These are phyloP conservation scores for Helostoma temminkii DNA, from an alignment of 2,797 vertebrate genomes.

Conservation along the genomic window DNA sequence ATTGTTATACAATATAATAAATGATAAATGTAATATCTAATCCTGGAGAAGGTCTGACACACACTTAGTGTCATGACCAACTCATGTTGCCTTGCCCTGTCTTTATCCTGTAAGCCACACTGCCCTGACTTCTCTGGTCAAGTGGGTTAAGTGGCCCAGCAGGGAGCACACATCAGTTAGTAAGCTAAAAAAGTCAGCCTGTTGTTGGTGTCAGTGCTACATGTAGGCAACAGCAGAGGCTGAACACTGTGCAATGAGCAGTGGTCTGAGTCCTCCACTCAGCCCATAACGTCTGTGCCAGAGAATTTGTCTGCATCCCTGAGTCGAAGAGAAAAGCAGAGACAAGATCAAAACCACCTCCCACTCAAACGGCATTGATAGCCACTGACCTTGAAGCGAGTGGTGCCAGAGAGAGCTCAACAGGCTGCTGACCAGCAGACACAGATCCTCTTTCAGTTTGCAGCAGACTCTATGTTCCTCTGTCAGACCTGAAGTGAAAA, in stretches of 20 bases:
- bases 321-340: constrained; percentile 58
- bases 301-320: constrained; percentile 64
- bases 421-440: constrained; percentile 41
- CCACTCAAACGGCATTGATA: constrained; percentile 55
- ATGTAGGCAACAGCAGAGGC: constrained; percentile 62
- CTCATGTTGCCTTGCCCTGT: constrained; percentile 38
- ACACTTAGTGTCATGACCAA: constrained; percentile 27
- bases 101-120: constrained; percentile 46
- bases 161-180: constrained; percentile 48
- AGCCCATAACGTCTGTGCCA: constrained; percentile 38
- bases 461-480: constrained; percentile 18
- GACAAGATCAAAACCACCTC: constrained; percentile 63
- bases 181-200: constrained; percentile 43
- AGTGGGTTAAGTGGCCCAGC: constrained; percentile 70
- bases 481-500: constrained; percentile 46
- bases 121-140: constrained; percentile 54
- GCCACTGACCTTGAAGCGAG: constrained; percentile 67
- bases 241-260: constrained; percentile 57
- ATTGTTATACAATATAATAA: too few relatives aligned
- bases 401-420: constrained; percentile 38
- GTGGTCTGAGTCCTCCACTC: constrained; percentile 59
- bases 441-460: constrained; percentile 46
- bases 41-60: constrained; percentile 4
- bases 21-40: constrained; percentile 14
- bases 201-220: constrained; percentile 43